These are phyloP conservation scores for Vanessa tameamea DNA, from an alignment of 1,140 invertebrate genomes.

Conservation along the genomic window DNA sequence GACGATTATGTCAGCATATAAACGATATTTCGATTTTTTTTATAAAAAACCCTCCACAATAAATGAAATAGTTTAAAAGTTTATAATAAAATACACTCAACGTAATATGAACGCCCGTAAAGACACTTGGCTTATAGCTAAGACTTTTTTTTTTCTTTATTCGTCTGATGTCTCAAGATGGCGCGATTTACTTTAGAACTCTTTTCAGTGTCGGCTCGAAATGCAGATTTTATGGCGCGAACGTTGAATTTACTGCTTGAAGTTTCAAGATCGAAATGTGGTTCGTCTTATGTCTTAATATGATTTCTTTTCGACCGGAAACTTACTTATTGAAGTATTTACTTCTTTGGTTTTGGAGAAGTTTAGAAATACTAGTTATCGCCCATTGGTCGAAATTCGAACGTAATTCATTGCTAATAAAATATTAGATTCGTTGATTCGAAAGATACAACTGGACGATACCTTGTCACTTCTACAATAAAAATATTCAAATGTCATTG, in stretches of 20 bases:
- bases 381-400: too few relatives aligned
- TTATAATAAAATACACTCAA: conserved; percentile 9
- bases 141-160: conserved; percentile 1
- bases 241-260: conserved; percentile 11
- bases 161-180: conserved; percentile 13
- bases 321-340: not conserved
- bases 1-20: too few relatives aligned
- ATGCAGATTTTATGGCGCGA: conserved; percentile 13
- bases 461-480: too few relatives aligned
- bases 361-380: too few relatives aligned
- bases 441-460: too few relatives aligned
- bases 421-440: too few relatives aligned
- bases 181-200: conserved; percentile 13
- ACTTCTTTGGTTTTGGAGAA: too few relatives aligned
- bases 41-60: not conserved
- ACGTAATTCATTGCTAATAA: too few relatives aligned
- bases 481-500: too few relatives aligned
- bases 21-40: not conserved
- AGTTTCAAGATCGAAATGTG: conserved; percentile 3
- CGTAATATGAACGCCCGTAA: not conserved
- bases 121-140: conserved; percentile 9
- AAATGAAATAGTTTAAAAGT: not conserved
- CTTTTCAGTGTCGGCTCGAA: conserved; percentile 13
- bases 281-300: conserved; percentile 8
- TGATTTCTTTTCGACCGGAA: not conserved